Evolutionary conservation across 2,113 vertebrate genomes (phyloP).

Genomic region (Orycteropus afer): DNA sequence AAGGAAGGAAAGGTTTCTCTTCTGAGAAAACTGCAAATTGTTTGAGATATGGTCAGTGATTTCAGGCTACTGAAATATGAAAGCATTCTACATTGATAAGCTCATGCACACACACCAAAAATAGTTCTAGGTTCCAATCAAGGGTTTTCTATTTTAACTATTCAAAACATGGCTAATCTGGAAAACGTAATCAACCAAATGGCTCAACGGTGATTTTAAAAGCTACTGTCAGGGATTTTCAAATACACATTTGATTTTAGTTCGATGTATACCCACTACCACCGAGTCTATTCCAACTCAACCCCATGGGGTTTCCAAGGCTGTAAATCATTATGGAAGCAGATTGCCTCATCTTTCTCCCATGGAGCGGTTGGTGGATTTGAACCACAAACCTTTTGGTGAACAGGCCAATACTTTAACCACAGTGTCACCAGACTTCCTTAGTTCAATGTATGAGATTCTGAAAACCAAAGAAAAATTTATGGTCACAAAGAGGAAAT

Average conservation of each 20-base stretch:
- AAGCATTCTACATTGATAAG: neutral
- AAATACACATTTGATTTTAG: neutral
- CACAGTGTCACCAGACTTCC: too few relatives aligned
- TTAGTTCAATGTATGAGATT: neutral
- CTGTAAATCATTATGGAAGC: too few relatives aligned
- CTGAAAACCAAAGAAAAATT: constrained; percentile 22
- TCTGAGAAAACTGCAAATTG: neutral
- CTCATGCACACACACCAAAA: neutral
- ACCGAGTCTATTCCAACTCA: too few relatives aligned
- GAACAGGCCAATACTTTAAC: too few relatives aligned
- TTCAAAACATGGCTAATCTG: constrained; percentile 1
- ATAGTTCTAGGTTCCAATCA: neutral
- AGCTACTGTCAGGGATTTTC: neutral
- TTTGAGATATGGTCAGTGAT: neutral
- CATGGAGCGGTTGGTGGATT: too few relatives aligned
- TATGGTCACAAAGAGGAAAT: neutral
- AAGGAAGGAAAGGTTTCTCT: neutral
- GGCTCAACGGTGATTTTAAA: neutral
- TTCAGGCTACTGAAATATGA: neutral
- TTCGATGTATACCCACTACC: too few relatives aligned
- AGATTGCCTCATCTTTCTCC: too few relatives aligned
- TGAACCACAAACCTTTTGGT: too few relatives aligned
- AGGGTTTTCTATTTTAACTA: neutral
- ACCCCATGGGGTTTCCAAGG: too few relatives aligned
- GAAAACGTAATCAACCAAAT: neutral